A percentile compares a stretch with the other conserved stretches of the same genome.
phyloP scores from a whole-genome alignment of 1,140 invertebrate genomes.

The Drosophila kanapiae region DNA sequence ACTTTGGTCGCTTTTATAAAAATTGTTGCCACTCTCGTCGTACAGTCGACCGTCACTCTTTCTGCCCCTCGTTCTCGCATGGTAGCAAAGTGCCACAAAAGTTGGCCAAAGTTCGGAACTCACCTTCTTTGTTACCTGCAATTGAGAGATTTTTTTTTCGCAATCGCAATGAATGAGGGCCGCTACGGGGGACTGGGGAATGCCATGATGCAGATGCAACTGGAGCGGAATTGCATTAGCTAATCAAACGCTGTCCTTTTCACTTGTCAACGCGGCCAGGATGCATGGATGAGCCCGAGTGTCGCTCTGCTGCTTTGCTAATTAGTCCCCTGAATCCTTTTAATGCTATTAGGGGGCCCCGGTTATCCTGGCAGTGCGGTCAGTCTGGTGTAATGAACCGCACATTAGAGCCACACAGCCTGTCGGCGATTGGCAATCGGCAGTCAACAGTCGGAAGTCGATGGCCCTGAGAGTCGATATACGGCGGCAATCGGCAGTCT shows the following conservation, averaged over 20 bases:
- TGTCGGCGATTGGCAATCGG: conserved; percentile 26
- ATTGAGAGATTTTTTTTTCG: conserved; percentile 62
- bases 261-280: conserved; percentile 35
- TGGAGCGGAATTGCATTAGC: conserved; percentile 76
- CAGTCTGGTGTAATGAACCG: conserved; percentile 76
- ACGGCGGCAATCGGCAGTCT: conserved; percentile 15
- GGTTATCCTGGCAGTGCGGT: conserved; percentile 47
- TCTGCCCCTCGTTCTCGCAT: neutral
- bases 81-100: conserved; percentile 45
- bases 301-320: conserved; percentile 62
- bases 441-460: conserved; percentile 31
- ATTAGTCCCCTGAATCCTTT: conserved; percentile 81
- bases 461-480: conserved; percentile 24
- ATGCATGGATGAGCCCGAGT: conserved; percentile 40
- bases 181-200: neutral
- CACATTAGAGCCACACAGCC: conserved; percentile 55
- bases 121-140: conserved; percentile 57
- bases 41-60: conserved; percentile 13
- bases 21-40: conserved; percentile 58
- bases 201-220: conserved; percentile 41
- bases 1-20: conserved; percentile 59
- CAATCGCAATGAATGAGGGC: conserved; percentile 8
- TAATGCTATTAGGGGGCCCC: conserved; percentile 69
- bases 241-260: conserved; percentile 69
- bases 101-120: conserved; percentile 69